Base-by-base conservation (phyloP, 1,140 invertebrate genomes). In the Neoseiulus cucumeris region DNA sequence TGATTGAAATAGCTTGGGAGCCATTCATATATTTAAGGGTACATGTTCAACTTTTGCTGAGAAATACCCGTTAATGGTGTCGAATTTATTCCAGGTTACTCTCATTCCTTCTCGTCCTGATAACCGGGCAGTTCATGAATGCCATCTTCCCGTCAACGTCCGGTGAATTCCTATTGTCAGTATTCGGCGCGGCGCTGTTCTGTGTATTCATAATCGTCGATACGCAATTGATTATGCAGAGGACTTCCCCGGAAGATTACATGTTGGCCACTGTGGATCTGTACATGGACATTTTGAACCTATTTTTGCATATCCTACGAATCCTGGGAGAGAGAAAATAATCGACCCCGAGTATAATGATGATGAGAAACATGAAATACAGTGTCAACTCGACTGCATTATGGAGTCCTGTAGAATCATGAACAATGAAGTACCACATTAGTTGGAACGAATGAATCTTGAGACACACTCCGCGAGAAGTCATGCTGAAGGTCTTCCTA, bases 221-320 rank as follows among this genome's bases (percentile, higher is more conserved):
- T 7, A 51, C 44, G 33, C 33, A 68, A 30, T 1, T 65, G 66
- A 47, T 68, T 18, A 39, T 67, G 51, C 51, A 59, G 14, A 25
- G 51, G 33, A 59, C 14, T 28, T 85, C 84, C 17, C 78, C 84
- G 0, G 85, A 87, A 72, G 85, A 86, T 70, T 87, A 87, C 71
- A 84, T 87, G 68, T 69, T 84, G 25, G 85, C 83, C 0, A 86
- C 87, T 5, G 87, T 90, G 69, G 85, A 86, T 72, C 79, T 91
- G 5, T 91, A 91, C 72, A 76, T 90, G 75, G 88, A 91, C 73
- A 89, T 90, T 64, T 79, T 90, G 42, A 90, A 90, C 74, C 77
- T 90, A 44, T 91, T 91, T 75, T 70, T 90, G 1, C 81, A 89
- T 74, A 85, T 89, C 68, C 76, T 91, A 17, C 79, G 85, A 64